These are phyloP conservation scores for Brachypodius melanocephalos DNA, from an alignment of 2,113 vertebrate genomes.

Conservation along the genomic window DNA sequence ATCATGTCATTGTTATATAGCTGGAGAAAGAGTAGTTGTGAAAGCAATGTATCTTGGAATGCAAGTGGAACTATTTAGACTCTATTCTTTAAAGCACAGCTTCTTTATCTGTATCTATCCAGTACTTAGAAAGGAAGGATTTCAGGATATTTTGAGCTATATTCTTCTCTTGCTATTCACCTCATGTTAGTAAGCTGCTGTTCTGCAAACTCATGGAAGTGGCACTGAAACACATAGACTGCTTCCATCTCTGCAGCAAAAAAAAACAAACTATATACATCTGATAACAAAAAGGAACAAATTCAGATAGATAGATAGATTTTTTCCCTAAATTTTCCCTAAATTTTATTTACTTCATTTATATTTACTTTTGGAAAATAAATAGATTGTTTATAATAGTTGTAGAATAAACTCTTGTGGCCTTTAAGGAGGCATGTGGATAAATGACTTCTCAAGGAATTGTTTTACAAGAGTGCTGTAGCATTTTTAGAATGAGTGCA, in stretches of 20 bases:
- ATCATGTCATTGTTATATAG: neutral
- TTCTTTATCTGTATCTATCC: neutral
- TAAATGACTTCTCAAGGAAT: slow-evolving; percentile 14
- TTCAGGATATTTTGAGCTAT: neutral
- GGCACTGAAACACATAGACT: neutral
- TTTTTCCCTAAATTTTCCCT: neutral
- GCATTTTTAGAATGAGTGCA: slow-evolving; percentile 14
- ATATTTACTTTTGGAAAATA: neutral
- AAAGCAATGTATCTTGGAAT: neutral
- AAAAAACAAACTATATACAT: neutral
- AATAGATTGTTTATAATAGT: neutral
- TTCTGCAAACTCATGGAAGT: neutral
- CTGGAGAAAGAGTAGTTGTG: neutral
- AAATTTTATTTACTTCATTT: slow-evolving; percentile 11
- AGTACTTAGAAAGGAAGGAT: neutral
- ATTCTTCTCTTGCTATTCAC: neutral
- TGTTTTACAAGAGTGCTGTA: neutral
- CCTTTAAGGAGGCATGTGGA: neutral
- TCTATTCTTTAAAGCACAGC: neutral
- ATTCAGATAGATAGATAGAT: neutral
- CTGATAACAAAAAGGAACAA: neutral
- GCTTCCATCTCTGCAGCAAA: neutral
- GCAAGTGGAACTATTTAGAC: neutral
- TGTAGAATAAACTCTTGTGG: neutral
- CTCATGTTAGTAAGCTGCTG: neutral